phyloP scores from a whole-genome alignment of 2,797 vertebrate genomes.

The Acanthis flammea region DNA sequence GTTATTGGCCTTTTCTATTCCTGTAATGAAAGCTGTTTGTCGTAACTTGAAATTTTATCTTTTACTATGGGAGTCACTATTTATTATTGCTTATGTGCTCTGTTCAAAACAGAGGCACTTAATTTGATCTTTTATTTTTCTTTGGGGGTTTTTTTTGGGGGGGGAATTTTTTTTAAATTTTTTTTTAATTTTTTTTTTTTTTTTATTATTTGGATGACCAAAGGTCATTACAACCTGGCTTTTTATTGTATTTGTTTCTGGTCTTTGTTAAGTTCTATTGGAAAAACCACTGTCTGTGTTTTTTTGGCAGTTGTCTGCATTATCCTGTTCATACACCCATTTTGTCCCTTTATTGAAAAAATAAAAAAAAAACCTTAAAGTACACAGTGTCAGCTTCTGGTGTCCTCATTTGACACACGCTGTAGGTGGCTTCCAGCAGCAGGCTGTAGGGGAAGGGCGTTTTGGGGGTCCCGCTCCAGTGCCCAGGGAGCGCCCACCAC shows the following conservation, averaged over 20 bases:
- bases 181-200: constrained; percentile 9
- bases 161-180: constrained; percentile 1
- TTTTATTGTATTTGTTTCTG: constrained; percentile 97
- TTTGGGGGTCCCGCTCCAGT: constrained; percentile 54
- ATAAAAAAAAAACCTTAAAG: constrained; percentile 89
- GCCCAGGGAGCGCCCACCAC: constrained; percentile 45
- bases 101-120: constrained; percentile 97
- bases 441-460: constrained; percentile 75
- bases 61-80: constrained; percentile 99
- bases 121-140: constrained; percentile 89
- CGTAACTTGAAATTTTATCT: constrained; percentile 99
- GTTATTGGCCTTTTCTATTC: constrained; percentile 99
- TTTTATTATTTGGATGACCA: constrained; percentile 87
- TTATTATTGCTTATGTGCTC: constrained; percentile 98
- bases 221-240: constrained; percentile 97
- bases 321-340: constrained; percentile 99
- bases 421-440: constrained; percentile 75
- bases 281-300: constrained; percentile 99
- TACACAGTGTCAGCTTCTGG: constrained; percentile 85
- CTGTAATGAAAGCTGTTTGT: constrained; percentile 99
- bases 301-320: constrained; percentile 99
- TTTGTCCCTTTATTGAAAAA: constrained; percentile 99
- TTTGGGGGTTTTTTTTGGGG: constrained; percentile 74
- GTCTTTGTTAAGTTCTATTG: constrained; percentile 99
- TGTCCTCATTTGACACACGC: constrained; percentile 84